Conservation (phyloP, 2,113 vertebrate genomes). For the Brachypteracias leptosomus region DNA sequence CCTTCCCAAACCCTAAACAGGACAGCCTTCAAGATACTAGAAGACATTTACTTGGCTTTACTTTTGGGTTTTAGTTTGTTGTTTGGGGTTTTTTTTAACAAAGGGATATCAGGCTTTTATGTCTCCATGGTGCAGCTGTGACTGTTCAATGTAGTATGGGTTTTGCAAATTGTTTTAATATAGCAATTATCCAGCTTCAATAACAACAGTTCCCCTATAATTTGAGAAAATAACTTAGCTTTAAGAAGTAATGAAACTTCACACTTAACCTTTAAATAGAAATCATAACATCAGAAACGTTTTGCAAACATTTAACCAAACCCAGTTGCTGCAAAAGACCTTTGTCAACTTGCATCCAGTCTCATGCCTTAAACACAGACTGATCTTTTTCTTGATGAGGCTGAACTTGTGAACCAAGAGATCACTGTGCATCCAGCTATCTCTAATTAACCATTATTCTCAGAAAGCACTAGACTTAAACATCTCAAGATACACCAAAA, state of each 20-base stretch:
- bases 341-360: background rate
- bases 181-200: background rate
- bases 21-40: background rate
- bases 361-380: background rate
- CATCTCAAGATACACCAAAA: background rate
- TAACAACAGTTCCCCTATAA: background rate
- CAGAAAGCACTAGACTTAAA: background rate
- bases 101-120: background rate
- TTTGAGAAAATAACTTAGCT: background rate
- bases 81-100: background rate
- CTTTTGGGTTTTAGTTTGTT: background rate
- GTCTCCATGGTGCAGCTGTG: background rate
- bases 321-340: background rate
- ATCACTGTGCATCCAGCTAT: background rate
- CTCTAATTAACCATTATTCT: background rate
- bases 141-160: background rate
- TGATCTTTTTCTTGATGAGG: background rate
- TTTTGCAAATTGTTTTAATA: constrained; percentile 12
- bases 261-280: background rate
- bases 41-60: background rate
- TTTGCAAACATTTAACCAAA: background rate
- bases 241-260: background rate
- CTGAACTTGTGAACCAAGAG: background rate
- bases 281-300: background rate
- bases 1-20: background rate